Evolutionary conservation across 2,113 vertebrate genomes (phyloP).

Genomic region (Urocynchramus pylzowi): DNA sequence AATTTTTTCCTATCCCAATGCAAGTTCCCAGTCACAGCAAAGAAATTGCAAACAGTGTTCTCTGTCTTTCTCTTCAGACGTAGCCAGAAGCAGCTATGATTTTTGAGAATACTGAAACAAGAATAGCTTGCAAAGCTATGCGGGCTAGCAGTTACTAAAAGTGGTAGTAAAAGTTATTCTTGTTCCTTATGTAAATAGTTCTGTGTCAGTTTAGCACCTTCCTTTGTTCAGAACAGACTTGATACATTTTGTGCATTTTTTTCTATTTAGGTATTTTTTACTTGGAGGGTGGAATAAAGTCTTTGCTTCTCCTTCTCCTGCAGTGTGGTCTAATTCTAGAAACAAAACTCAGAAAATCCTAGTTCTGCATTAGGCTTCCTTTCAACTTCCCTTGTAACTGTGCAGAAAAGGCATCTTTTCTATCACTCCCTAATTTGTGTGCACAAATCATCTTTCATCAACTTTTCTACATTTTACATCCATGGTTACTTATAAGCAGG

Average conservation of each 20-base stretch:
- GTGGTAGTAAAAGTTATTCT: neutral
- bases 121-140: neutral
- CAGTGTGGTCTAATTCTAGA: neutral
- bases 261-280: neutral
- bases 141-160: neutral
- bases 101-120: neutral
- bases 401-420: neutral
- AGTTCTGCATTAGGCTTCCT: neutral
- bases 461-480: neutral
- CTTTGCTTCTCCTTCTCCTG: neutral
- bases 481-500: neutral
- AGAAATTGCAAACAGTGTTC: neutral
- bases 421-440: neutral
- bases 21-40: neutral
- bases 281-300: neutral
- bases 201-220: neutral
- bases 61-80: neutral
- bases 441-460: neutral
- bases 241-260: neutral
- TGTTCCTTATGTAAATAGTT: neutral
- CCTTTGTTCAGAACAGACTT: neutral
- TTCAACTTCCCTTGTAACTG: neutral
- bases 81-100: neutral
- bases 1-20: neutral
- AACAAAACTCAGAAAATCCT: neutral